These are phyloP conservation scores for Falco novaeseelandiae DNA, from an alignment of 2,797 vertebrate genomes.

Conservation along the genomic window DNA sequence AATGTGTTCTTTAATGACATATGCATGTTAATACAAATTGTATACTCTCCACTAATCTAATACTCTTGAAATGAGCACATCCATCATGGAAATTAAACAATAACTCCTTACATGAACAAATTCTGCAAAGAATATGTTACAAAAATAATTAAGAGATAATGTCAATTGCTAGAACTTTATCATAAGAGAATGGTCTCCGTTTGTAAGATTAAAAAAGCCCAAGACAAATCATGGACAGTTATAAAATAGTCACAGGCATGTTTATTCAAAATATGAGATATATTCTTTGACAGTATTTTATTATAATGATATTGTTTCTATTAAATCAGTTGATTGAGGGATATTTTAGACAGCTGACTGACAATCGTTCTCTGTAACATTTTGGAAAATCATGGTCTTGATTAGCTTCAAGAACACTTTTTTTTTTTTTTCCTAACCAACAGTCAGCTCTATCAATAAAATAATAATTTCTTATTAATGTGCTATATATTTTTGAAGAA, in stretches of 20 bases:
- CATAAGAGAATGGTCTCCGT: conserved; percentile 3
- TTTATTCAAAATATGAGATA: conserved; percentile 3
- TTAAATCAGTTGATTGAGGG: conserved; percentile 7
- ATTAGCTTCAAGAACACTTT: neutral
- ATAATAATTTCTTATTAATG: conserved; percentile 7
- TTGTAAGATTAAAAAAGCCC: conserved; percentile 43
- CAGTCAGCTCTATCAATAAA: neutral
- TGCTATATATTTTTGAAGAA: conserved; percentile 12
- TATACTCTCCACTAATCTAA: conserved; percentile 71
- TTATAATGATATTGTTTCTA: conserved; percentile 38
- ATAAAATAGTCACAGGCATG: neutral
- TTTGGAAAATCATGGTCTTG: conserved; percentile 10
- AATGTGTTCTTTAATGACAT: conserved; percentile 60
- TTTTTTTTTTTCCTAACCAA: neutral
- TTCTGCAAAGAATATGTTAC: conserved; percentile 62
- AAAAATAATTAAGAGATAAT: conserved; percentile 73
- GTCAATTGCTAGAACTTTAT: conserved; percentile 8
- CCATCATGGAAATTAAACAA: conserved; percentile 71
- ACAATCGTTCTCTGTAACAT: neutral
- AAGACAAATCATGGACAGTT: neutral
- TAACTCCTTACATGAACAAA: conserved; percentile 67
- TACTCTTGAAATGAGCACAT: conserved; percentile 72
- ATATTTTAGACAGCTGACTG: conserved; percentile 20
- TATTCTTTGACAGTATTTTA: conserved; percentile 16
- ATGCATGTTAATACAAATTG: conserved; percentile 66